Evolutionary conservation across 2,888 invertebrate genomes (phyloP).

Genomic region (Xanthostigma xanthostigma): DNA sequence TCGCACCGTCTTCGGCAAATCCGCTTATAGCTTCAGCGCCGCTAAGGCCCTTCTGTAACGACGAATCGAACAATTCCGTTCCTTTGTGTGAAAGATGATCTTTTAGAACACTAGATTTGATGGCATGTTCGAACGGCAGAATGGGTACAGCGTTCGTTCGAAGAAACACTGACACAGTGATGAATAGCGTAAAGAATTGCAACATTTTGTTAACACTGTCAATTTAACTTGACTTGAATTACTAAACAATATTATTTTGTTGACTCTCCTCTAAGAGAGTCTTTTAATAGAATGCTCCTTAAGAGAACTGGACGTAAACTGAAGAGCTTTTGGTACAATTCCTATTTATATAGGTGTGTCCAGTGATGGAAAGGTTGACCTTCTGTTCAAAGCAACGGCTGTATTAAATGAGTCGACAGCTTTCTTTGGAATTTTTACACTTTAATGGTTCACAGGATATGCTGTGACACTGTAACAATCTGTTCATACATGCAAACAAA

Average conservation of each 20-base stretch:
- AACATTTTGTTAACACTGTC: no score
- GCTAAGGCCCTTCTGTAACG: constrained; percentile 17
- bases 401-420: neutral
- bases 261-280: no score
- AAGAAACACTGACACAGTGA: neutral
- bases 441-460: constrained; percentile 7
- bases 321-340: constrained; percentile 3
- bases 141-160: neutral
- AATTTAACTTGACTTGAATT: no score
- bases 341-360: constrained; percentile 7
- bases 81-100: constrained; percentile 13
- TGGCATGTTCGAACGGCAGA: constrained; percentile 7
- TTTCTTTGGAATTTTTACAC: constrained; percentile 7
- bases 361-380: constrained; percentile 7
- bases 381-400: neutral
- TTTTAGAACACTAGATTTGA: constrained; percentile 14
- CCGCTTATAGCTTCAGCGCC: constrained; percentile 20
- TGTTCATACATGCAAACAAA: neutral
- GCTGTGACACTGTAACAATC: neutral
- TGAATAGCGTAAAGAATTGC: no score
- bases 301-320: constrained; percentile 2
- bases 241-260: no score
- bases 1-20: constrained; percentile 22
- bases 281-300: neutral
- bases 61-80: constrained; percentile 14